Percentiles rank a stretch among this genome's conserved stretches.
Evolutionary conservation across 1,140 invertebrate species (phyloP).

Genomic region (Elysia chlorotica): DNA sequence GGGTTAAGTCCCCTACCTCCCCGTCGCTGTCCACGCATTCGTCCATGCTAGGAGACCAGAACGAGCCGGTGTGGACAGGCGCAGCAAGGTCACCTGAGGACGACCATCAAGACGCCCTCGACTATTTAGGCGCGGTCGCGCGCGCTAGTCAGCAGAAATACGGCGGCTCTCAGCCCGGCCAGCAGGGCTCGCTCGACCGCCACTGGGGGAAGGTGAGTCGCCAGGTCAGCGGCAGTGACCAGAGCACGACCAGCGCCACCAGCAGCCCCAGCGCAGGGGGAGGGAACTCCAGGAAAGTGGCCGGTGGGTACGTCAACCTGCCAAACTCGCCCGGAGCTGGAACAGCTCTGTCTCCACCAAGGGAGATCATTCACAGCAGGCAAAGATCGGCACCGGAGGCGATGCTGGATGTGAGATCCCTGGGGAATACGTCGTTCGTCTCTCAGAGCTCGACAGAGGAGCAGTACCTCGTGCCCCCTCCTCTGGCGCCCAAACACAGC

Average conservation of each 20-base stretch:
- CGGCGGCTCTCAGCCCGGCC: slow-evolving; percentile 11
- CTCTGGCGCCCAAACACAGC: background rate
- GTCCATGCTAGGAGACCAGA: too few species aligned
- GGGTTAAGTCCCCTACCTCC: slow-evolving; percentile 2
- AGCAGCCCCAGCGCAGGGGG: background rate
- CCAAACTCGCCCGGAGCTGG: too few species aligned
- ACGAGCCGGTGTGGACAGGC: background rate
- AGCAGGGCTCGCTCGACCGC: slow-evolving; percentile 13
- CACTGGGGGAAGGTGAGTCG: background rate
- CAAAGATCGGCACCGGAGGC: slow-evolving; percentile 7
- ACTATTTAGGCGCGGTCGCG: slow-evolving; percentile 17
- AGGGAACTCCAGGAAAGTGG: background rate
- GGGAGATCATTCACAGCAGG: slow-evolving; percentile 1
- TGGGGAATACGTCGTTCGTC: background rate
- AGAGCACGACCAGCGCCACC: background rate
- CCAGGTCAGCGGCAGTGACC: background rate
- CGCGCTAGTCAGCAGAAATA: slow-evolving; percentile 21
- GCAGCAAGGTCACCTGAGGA: background rate
- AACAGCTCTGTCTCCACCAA: too few species aligned
- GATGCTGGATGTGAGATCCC: background rate
- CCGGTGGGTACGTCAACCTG: background rate
- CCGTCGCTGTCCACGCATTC: too few species aligned
- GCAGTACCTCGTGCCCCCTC: background rate
- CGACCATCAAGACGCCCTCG: background rate
- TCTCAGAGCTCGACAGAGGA: background rate